A percentile compares a stretch with the other conserved stretches of the same genome.
phyloP scores from a whole-genome alignment of 2,888 invertebrate genomes.

The Ceramica pisi region DNA sequence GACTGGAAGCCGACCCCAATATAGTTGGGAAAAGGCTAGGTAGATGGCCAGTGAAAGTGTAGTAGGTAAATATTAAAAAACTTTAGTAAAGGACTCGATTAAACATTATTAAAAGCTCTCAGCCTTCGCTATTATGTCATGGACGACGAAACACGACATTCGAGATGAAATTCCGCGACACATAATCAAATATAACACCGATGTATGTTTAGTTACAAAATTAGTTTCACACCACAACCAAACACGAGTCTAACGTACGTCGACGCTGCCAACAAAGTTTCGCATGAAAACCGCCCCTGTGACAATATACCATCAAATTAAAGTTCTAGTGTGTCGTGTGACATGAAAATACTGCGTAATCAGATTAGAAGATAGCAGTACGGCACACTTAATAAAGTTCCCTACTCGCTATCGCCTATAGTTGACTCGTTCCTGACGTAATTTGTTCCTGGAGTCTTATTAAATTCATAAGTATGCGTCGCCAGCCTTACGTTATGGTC shows the following conservation, averaged over 20 bases:
- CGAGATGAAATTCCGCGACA: conserved; percentile 38
- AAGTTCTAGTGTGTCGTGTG: conserved; percentile 57
- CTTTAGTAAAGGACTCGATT: not conserved
- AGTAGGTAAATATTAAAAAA: not conserved
- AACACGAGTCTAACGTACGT: conserved; percentile 21
- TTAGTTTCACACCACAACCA: conserved; percentile 46
- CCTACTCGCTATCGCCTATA: conserved; percentile 69
- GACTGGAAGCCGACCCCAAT: too few relatives aligned
- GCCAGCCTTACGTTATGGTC: conserved; percentile 68
- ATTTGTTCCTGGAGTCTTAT: conserved; percentile 84
- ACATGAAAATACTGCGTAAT: conserved; percentile 67
- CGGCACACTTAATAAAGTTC: conserved; percentile 71
- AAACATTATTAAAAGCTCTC: not conserved
- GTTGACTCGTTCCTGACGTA: conserved; percentile 75
- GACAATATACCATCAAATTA: conserved; percentile 54
- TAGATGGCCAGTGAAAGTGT: too few relatives aligned
- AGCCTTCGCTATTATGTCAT: conserved; percentile 4
- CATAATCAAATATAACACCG: conserved; percentile 20
- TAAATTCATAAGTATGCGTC: conserved; percentile 86
- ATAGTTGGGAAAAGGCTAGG: too few relatives aligned
- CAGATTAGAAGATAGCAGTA: conserved; percentile 67
- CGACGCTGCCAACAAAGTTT: conserved; percentile 31
- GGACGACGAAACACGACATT: conserved; percentile 2
- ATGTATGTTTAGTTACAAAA: conserved; percentile 45
- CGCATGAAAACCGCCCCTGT: conserved; percentile 26